Evolutionary conservation across 2,888 invertebrate genomes (phyloP).

Genomic region (Cerastoderma edule): DNA sequence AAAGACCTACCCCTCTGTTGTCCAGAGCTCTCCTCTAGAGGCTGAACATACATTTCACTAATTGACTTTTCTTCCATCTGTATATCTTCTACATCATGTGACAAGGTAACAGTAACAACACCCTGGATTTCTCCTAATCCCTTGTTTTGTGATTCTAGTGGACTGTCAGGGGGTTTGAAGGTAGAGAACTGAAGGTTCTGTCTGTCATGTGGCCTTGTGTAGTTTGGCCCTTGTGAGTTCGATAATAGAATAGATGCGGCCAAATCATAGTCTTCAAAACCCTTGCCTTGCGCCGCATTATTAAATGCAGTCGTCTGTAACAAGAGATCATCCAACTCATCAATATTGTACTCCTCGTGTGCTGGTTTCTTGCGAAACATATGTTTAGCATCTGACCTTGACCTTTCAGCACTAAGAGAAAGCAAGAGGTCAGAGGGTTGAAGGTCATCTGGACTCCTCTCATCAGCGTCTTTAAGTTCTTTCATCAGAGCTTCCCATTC

Average conservation of each 20-base stretch:
- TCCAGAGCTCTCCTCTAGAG: not conserved
- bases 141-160: slow-evolving; percentile 34
- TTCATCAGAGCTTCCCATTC: slow-evolving; percentile 57
- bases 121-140: slow-evolving; percentile 30
- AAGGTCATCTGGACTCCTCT: slow-evolving; percentile 56
- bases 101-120: slow-evolving; percentile 54
- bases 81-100: slow-evolving; percentile 59
- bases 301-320: slow-evolving; percentile 50
- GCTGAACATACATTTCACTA: slow-evolving; percentile 31
- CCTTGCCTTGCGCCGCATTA: slow-evolving; percentile 22
- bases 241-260: slow-evolving; percentile 65
- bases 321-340: slow-evolving; percentile 49
- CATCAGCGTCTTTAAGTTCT: slow-evolving; percentile 55
- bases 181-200: slow-evolving; percentile 64
- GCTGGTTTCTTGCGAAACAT: slow-evolving; percentile 12
- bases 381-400: slow-evolving; percentile 19
- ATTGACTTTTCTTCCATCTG: slow-evolving; percentile 59
- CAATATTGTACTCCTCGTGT: slow-evolving; percentile 45
- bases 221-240: slow-evolving; percentile 31
- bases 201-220: slow-evolving; percentile 45
- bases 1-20: slow-evolving; percentile 31
- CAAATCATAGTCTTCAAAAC: slow-evolving; percentile 33
- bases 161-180: slow-evolving; percentile 66
- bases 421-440: slow-evolving; percentile 52
- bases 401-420: slow-evolving; percentile 42